Evolutionary conservation across 2,113 vertebrate species (phyloP).

Genomic region (Telmatochromis brachygnathus): DNA sequence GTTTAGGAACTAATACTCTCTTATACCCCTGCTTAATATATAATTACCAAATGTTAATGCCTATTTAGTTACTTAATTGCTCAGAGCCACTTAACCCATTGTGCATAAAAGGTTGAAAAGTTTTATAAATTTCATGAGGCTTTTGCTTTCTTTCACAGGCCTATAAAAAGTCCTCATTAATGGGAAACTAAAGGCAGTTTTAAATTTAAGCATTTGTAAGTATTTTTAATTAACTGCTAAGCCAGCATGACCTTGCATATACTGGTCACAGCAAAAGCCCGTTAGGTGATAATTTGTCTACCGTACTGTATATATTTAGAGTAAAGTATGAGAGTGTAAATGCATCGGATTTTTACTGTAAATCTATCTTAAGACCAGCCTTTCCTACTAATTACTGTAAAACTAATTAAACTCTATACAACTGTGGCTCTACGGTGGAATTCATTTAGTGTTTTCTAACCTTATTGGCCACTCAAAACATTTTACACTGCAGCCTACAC

Average conservation of each 20-base stretch:
- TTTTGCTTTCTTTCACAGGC: not conserved
- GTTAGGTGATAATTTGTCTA: not conserved
- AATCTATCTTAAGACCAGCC: not conserved
- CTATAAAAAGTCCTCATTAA: not conserved
- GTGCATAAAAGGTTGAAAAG: not conserved
- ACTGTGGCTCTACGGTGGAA: not conserved
- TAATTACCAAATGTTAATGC: not conserved
- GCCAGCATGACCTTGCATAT: not conserved
- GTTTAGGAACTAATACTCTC: not conserved
- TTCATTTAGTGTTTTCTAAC: not conserved
- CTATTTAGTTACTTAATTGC: not conserved
- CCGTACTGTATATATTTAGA: not conserved
- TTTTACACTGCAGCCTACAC: not conserved
- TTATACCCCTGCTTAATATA: not conserved
- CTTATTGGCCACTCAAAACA: not conserved
- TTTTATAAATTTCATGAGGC: not conserved
- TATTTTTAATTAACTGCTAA: not conserved
- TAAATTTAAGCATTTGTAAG: not conserved
- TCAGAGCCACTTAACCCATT: not conserved
- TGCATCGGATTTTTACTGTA: not conserved
- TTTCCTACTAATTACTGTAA: not conserved
- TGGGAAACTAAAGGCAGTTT: not conserved
- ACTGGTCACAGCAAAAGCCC: not conserved
- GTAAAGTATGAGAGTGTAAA: not conserved
- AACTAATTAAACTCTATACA: not conserved